These are phyloP conservation scores for Notechis scutatus DNA, from an alignment of 2,113 vertebrate genomes.

Conservation along the genomic window DNA sequence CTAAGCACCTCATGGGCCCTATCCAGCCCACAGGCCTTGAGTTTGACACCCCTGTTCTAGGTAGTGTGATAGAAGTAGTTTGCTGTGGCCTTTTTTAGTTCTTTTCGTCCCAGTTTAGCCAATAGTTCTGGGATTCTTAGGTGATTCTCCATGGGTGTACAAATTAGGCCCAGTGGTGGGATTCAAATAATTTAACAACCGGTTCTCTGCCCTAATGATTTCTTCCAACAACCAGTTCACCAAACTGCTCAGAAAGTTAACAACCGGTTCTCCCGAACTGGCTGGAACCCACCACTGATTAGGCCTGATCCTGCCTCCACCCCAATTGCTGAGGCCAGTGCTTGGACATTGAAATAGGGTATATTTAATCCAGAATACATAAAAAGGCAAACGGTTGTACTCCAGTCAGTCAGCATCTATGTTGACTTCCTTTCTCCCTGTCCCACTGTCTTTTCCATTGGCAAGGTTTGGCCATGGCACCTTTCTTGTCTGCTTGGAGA, in stretches of 20 bases:
- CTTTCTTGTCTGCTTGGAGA: conserved; percentile 91
- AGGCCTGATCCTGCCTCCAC: background rate
- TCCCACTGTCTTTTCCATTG: background rate
- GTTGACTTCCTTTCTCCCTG: background rate
- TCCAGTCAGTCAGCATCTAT: conserved; percentile 33
- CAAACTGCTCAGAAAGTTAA: too few relatives aligned
- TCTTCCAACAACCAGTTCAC: too few relatives aligned
- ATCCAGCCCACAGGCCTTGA: fast-evolving
- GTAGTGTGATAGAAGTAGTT: background rate
- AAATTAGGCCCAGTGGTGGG: background rate
- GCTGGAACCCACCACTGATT: too few relatives aligned
- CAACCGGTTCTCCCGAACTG: too few relatives aligned
- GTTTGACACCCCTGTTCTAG: background rate
- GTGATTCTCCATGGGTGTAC: background rate
- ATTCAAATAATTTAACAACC: too few relatives aligned
- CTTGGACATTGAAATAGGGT: background rate
- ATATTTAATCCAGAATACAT: background rate
- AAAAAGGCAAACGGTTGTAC: background rate
- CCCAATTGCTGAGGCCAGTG: background rate
- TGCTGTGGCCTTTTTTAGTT: background rate
- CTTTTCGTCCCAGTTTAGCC: background rate
- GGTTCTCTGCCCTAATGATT: too few relatives aligned
- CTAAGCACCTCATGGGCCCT: too few relatives aligned
- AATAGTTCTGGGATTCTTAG: background rate
- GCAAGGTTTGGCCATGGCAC: conserved; percentile 92